Conservation (phyloP, 2,113 vertebrate genomes). For the Mohoua ochrocephala region DNA sequence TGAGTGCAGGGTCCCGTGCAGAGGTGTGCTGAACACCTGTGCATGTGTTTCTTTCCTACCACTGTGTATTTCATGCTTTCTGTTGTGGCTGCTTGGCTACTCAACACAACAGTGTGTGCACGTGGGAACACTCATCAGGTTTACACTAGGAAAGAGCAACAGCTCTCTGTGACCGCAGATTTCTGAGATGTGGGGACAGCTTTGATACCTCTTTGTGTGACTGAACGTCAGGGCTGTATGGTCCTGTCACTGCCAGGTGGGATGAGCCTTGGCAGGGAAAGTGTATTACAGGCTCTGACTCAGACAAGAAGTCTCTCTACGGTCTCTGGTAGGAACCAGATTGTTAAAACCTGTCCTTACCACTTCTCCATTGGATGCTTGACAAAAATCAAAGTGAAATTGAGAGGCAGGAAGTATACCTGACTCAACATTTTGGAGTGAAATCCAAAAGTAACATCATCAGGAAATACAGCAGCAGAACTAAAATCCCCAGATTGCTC, state of each 20-base stretch:
- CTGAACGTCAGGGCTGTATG: background rate
- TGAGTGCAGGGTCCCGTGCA: fast-evolving
- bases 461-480: background rate
- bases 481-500: background rate
- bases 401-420: background rate
- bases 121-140: background rate
- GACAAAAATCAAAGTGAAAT: background rate
- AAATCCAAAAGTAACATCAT: background rate
- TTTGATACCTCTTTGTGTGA: background rate
- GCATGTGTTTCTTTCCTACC: background rate
- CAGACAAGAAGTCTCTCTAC: background rate
- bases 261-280: background rate
- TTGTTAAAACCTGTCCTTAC: background rate
- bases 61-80: background rate
- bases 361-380: background rate
- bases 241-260: background rate
- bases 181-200: background rate
- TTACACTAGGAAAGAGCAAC: background rate
- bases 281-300: background rate
- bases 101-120: background rate
- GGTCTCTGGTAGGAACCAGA: background rate
- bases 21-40: background rate
- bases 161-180: background rate
- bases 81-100: background rate
- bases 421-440: background rate